Base-by-base conservation (phyloP, 2,888 invertebrate species). In the Agriopis aurantiaria region DNA sequence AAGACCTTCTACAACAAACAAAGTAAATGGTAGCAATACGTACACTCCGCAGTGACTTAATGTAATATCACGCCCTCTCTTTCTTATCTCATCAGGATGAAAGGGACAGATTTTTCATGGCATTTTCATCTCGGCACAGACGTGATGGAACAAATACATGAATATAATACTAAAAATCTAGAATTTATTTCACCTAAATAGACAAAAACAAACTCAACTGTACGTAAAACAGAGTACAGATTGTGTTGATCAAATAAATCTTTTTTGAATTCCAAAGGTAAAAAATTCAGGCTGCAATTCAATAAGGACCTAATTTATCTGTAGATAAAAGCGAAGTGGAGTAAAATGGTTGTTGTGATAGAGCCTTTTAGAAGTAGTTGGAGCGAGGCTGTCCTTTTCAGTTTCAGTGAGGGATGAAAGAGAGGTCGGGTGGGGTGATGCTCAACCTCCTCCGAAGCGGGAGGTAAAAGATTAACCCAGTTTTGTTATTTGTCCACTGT, bases 401-500 rank as follows among this genome's bases (percentile, higher is more conserved):
- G 84, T 86, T 90, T 85, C 80, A 82, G 84, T 86, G 80, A 74
- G 63, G 77, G 64, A 62, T 75, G 88, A 92, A 82, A 84, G 91
- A 86, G 92, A 91, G 80, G 85, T 74, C 73, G 69, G 56, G 73
- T 78, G 81, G 92, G 93, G 92, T 89, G 91, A 87, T 80, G 86
- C 90, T 88, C 91, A 85, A 87, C 88, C 91, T 90, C 91, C 85
- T 72, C 78, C 75, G 84, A 78, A 58, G 85, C 90, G 92, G 93
- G 93, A 89, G 93, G 93, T 89, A 89, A 93, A 93, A 93, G 93
- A 93, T 94, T 94, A 94, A 94, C 93, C 93, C 91, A 94, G 93
- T 94, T 93, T 93, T 92, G 93, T 93, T 93, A 93, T 94, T 94
- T 94, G 93, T 94, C 93, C 93, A 93, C 92, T 93, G 93, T 92